phyloP scores from a whole-genome alignment of 1,140 invertebrate species.

The Papilio helenus region DNA sequence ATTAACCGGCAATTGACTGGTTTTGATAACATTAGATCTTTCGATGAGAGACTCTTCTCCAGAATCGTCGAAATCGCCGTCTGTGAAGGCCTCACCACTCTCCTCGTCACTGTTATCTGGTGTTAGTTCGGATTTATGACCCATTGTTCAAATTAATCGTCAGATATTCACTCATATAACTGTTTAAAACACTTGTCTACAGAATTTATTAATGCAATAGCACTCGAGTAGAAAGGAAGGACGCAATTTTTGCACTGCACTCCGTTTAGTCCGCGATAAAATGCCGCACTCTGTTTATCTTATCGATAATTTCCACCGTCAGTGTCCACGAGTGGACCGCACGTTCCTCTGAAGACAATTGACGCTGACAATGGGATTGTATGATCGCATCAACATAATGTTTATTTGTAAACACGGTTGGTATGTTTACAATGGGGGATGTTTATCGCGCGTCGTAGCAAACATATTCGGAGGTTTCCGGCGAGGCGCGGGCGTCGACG shows the following conservation, averaged over 20 bases:
- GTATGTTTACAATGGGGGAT: constrained; percentile 43
- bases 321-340: constrained; percentile 53
- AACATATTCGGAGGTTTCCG: constrained; percentile 31
- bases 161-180: constrained; percentile 47
- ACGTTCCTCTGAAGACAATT: constrained; percentile 49
- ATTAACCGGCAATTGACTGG: constrained; percentile 58
- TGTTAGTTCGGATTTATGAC: constrained; percentile 59
- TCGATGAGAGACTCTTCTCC: constrained; percentile 70
- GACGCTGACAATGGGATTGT: constrained; percentile 36
- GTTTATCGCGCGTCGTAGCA: constrained; percentile 32
- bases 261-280: constrained; percentile 54
- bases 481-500: constrained; percentile 53
- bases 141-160: constrained; percentile 59
- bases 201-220: constrained; percentile 16
- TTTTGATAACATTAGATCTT: constrained; percentile 46
- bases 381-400: constrained; percentile 27
- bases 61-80: constrained; percentile 75
- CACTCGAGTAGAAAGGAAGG: constrained; percentile 67
- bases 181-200: constrained; percentile 1
- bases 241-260: constrained; percentile 66
- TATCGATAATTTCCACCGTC: constrained; percentile 67
- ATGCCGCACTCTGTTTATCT: constrained; percentile 57
- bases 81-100: constrained; percentile 76
- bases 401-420: constrained; percentile 44
- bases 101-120: constrained; percentile 74